phyloP scores from a whole-genome alignment of 2,888 invertebrate genomes.

The Smittia aterrima region DNA sequence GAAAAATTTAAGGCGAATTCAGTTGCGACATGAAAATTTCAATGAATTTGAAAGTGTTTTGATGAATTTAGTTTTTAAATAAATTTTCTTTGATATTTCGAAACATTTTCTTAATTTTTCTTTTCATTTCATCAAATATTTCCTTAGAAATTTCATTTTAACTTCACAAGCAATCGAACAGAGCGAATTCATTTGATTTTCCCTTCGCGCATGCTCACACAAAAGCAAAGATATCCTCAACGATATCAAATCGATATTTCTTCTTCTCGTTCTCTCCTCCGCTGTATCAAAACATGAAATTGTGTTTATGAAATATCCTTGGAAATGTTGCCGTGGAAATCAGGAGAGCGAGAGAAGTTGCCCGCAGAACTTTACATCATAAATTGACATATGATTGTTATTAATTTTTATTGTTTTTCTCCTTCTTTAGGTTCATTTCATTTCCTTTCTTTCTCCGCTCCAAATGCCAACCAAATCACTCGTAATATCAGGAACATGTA shows the following conservation, averaged over 20 bases:
- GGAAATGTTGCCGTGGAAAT: conserved; percentile 13
- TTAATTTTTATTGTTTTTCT: conserved; percentile 23
- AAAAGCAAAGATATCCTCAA: neutral
- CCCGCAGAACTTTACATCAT: neutral
- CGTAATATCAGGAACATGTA: neutral
- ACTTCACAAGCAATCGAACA: no score
- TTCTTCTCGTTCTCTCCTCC: neutral
- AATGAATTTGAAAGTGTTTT: neutral
- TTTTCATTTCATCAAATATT: neutral
- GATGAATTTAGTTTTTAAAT: no score
- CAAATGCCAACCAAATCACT: neutral
- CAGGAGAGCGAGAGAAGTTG: neutral
- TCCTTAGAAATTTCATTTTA: no score
- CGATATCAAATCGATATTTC: conserved; percentile 32
- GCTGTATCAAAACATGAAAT: neutral
- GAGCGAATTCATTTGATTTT: conserved; percentile 12
- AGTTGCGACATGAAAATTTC: conserved; percentile 13
- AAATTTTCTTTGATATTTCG: no score
- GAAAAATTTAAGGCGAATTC: conserved; percentile 31
- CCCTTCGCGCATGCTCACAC: neutral
- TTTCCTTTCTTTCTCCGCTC: neutral
- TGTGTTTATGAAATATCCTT: neutral
- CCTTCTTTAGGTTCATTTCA: neutral
- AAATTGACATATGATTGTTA: conserved; percentile 23
- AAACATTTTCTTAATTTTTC: neutral